Evolutionary conservation across 2,797 vertebrate species (phyloP), one percentile per base, ranked within the genome.

Genomic region (Lagocephalus sceleratus): DNA sequence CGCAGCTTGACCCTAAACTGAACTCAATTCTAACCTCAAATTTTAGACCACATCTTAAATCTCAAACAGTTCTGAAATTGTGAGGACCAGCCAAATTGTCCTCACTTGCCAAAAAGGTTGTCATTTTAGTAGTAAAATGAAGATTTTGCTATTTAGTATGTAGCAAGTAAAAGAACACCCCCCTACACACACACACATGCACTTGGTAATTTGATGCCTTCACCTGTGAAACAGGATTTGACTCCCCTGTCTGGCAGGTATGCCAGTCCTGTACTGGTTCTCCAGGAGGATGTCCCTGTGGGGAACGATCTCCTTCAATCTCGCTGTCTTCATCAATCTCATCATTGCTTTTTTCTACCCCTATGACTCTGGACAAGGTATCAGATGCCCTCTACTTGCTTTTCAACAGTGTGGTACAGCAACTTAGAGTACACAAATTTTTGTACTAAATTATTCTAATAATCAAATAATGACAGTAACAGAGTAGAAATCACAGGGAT

Each of bases 331-430:
- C 78, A 92, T 99, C 90, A 99, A 99, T 87, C 93, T 99, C 80
- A 97, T 99, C 85, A 98, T 99, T 6, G 97, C 96, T 64, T 95
- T 99, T 82, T 99, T 99, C 88, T 99, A 96, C 83, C 97, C 97
- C 2, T 95, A 97, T 22, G 49, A 78, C 62, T 79, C 87, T 1
- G 90, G 86, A 51, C 83, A 87, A 86, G 85, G 91, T 91, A 63
- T 21, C 5, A 1, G 4, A 50, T 4, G 17, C 2, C 40, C 40
- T n/a, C 3, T 16, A n/a, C 41, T 17, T 35, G 14, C 32, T 6
- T 2, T 35, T 35, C 32, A 39, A 12, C 11, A 16, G 11, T 39
- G 9, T 39, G 1, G 10, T 11, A 16, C 35, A 12, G 40, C 1
- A 6, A 2, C 40, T 6, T 1, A 42, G 6, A 19, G 5, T 5